These are phyloP conservation scores for Pica pica DNA, from an alignment of 2,113 vertebrate species.

Conservation along the genomic window DNA sequence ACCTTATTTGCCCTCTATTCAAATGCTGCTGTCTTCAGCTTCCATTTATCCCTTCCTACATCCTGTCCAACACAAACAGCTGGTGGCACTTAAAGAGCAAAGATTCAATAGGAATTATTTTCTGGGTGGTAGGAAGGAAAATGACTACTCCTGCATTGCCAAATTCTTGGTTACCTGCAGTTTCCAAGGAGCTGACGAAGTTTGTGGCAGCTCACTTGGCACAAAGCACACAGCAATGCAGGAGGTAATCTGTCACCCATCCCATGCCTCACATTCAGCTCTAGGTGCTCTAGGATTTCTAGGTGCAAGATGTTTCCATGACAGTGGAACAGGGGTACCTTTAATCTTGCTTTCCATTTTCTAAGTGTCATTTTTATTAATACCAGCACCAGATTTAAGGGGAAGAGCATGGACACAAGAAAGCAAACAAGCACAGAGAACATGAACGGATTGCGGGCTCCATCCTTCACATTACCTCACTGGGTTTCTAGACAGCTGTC, in stretches of 20 bases:
- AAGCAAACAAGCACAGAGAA: background rate
- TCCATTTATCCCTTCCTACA: background rate
- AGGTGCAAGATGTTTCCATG: background rate
- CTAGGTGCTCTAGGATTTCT: background rate
- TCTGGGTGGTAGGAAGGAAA: background rate
- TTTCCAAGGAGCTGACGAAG: background rate
- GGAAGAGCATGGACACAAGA: background rate
- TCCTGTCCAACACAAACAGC: constrained; percentile 1
- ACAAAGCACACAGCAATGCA: background rate
- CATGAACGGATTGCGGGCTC: background rate
- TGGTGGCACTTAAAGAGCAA: background rate
- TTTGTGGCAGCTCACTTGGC: background rate
- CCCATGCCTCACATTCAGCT: background rate
- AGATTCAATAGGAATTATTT: background rate
- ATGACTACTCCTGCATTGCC: background rate
- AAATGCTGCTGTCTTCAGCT: background rate
- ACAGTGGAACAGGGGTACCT: background rate
- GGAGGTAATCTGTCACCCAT: background rate
- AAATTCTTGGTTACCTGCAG: background rate
- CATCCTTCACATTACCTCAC: background rate
- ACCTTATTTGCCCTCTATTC: background rate
- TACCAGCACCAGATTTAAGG: background rate
- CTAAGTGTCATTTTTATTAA: background rate
- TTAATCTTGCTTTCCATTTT: background rate
- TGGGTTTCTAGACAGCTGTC: background rate